Evolutionary conservation across 2,797 vertebrate species (phyloP).

Genomic region (Amazona ochrocephala): DNA sequence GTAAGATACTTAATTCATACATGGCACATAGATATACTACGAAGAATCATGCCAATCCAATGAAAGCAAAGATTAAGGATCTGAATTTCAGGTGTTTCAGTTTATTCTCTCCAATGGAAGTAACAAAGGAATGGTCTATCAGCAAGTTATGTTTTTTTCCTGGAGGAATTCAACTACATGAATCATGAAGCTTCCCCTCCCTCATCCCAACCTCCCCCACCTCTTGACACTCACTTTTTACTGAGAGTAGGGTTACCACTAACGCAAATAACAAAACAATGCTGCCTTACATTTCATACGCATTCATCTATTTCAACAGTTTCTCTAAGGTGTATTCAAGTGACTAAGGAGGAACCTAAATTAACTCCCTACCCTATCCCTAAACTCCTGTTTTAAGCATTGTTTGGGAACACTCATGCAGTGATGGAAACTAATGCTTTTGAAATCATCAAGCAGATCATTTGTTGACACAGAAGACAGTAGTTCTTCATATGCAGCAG

Average conservation of each 20-base stretch:
- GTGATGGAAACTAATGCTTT: neutral
- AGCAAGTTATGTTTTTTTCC: neutral
- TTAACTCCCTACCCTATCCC: neutral
- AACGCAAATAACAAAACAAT: neutral
- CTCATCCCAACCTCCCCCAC: neutral
- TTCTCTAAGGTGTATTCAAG: neutral
- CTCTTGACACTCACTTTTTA: neutral
- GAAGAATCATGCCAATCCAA: neutral
- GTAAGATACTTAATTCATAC: neutral
- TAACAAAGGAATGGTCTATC: neutral
- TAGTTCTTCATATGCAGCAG: conserved; percentile 26
- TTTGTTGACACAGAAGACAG: conserved; percentile 43
- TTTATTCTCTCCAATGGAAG: neutral
- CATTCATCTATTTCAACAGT: neutral
- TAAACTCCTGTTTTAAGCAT: neutral
- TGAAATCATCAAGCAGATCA: conserved; percentile 26
- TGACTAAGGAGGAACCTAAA: neutral
- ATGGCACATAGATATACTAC: neutral
- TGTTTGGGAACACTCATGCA: neutral
- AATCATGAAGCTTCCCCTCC: neutral
- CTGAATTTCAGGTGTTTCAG: neutral
- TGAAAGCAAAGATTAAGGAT: neutral
- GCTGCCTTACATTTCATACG: neutral
- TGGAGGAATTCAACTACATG: neutral
- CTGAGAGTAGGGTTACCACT: neutral